Percentiles rank a stretch among this genome's conserved stretches.
Conservation (phyloP, 92 coral and sea anemone genomes). For the Desmophyllum pertusum region DNA sequence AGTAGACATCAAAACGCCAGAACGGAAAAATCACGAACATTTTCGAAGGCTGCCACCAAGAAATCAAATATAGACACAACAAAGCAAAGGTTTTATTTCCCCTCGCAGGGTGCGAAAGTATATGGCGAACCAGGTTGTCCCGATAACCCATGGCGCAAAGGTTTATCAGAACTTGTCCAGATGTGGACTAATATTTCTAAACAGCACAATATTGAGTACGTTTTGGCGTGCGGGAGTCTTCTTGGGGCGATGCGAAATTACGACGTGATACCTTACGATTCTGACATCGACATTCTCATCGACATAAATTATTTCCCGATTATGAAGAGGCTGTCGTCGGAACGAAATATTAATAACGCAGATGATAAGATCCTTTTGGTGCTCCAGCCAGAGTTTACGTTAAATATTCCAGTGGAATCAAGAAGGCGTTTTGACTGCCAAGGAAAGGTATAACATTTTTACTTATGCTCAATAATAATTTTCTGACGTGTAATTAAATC, state of each 20-base stretch:
- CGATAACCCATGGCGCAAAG: slow-evolving; percentile 61
- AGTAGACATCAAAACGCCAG: neutral
- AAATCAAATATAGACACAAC: neutral
- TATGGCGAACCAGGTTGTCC: slow-evolving; percentile 68
- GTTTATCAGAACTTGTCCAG: slow-evolving; percentile 57
- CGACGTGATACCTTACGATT: slow-evolving; percentile 88
- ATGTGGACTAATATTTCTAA: slow-evolving; percentile 72
- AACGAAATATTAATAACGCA: slow-evolving; percentile 52
- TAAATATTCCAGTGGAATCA: slow-evolving; percentile 40
- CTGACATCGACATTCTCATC: slow-evolving; percentile 78
- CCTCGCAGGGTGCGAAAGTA: neutral
- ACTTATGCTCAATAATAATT: slow-evolving; percentile 13
- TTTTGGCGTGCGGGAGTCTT: slow-evolving; percentile 73
- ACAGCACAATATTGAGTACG: slow-evolving; percentile 70
- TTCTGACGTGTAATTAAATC: too few species aligned
- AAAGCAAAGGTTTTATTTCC: neutral
- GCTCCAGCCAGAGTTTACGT: slow-evolving; percentile 76
- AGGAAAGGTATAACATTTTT: slow-evolving; percentile 57
- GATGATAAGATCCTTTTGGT: slow-evolving; percentile 80
- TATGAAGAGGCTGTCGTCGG: slow-evolving; percentile 52
- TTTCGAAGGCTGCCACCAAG: neutral
- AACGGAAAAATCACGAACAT: neutral
- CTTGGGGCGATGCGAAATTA: slow-evolving; percentile 79
- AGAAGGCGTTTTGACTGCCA: slow-evolving; percentile 78
- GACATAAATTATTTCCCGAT: slow-evolving; percentile 57